These are phyloP conservation scores for Eulithis prunata DNA, from an alignment of 2,888 invertebrate genomes.

Conservation along the genomic window DNA sequence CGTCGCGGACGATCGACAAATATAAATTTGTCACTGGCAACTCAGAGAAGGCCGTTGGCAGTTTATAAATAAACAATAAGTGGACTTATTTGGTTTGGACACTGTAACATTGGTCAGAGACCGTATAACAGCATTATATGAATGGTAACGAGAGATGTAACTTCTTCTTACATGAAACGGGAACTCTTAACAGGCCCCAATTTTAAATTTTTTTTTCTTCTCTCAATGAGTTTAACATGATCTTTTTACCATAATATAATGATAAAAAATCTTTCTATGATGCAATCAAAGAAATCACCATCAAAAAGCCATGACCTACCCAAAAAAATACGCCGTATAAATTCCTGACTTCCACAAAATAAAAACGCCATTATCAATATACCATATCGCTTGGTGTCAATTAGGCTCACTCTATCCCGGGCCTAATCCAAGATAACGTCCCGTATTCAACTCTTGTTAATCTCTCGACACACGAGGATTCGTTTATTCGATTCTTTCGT, in stretches of 20 bases:
- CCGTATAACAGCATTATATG: slow-evolving; percentile 60
- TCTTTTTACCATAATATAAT: too few relatives aligned
- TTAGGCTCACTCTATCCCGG: slow-evolving; percentile 70
- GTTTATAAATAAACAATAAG: slow-evolving; percentile 83
- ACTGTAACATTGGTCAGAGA: slow-evolving; percentile 73
- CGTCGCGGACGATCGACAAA: slow-evolving; percentile 76
- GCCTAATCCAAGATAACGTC: slow-evolving; percentile 78
- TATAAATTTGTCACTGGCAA: slow-evolving; percentile 82
- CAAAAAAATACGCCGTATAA: slow-evolving; percentile 29
- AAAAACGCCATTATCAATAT: slow-evolving; percentile 77
- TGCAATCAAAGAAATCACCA: background rate
- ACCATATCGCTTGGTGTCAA: slow-evolving; percentile 77
- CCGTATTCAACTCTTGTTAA: slow-evolving; percentile 57
- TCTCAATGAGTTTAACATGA: too few relatives aligned
- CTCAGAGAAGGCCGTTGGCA: slow-evolving; percentile 68
- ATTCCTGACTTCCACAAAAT: slow-evolving; percentile 40
- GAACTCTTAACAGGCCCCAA: too few relatives aligned
- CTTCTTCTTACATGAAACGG: too few relatives aligned
- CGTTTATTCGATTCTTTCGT: slow-evolving; percentile 72
- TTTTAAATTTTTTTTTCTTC: too few relatives aligned
- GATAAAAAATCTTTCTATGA: too few relatives aligned
- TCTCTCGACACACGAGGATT: slow-evolving; percentile 74
- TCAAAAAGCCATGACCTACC: background rate
- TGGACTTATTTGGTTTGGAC: slow-evolving; percentile 67
- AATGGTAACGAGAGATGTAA: slow-evolving; percentile 51